A percentile compares a stretch with the other conserved stretches of the same genome.
These are phyloP conservation scores for Stictonetta naevosa DNA, from an alignment of 2,113 vertebrate species.

Conservation along the genomic window DNA sequence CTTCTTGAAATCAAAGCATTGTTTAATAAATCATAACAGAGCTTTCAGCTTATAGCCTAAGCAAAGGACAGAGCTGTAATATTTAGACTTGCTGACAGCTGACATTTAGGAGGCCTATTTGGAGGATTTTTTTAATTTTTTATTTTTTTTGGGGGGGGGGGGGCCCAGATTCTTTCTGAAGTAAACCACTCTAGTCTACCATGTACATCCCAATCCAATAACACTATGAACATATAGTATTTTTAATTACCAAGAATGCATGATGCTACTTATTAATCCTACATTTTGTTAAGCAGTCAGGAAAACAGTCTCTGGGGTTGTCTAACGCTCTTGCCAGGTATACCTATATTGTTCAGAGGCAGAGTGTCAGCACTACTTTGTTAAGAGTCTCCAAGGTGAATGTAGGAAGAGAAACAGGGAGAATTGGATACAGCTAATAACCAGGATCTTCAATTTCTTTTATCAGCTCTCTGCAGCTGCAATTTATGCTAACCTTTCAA, in stretches of 20 bases:
- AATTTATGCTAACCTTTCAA: background rate
- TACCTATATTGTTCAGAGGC: background rate
- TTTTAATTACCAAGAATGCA: background rate
- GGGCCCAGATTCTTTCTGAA: background rate
- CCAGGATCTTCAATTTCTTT: background rate
- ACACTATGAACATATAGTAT: background rate
- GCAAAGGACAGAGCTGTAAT: background rate
- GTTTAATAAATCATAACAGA: conserved; percentile 5
- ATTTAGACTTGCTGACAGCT: background rate
- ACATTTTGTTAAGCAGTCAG: background rate
- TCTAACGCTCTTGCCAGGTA: background rate
- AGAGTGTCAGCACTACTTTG: background rate
- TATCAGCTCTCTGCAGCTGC: background rate
- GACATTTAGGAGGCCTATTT: background rate
- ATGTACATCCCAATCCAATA: background rate
- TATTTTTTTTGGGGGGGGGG: background rate
- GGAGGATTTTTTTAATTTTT: too few relatives aligned
- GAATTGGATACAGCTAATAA: background rate
- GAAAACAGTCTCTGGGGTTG: background rate
- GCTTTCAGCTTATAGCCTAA: background rate
- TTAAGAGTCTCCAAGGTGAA: background rate
- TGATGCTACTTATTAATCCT: background rate
- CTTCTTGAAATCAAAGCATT: background rate
- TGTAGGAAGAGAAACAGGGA: background rate
- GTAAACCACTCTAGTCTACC: background rate